Conservation (phyloP, 2,888 invertebrate genomes). For the Tinea trinotella region DNA sequence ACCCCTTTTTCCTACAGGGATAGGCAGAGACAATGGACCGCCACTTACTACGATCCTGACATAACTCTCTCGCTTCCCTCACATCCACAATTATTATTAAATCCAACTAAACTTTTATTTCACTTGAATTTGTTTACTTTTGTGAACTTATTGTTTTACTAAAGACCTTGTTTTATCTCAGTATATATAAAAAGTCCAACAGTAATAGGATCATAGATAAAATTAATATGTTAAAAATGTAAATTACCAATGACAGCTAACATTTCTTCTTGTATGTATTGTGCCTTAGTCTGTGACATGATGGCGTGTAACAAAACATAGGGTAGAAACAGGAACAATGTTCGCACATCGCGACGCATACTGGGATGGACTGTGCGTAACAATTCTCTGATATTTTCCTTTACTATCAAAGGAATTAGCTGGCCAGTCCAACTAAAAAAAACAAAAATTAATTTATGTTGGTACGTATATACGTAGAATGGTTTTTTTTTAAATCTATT, state of each 20-base stretch:
- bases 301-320: constrained; percentile 79
- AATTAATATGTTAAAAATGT: too few relatives aligned
- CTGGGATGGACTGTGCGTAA: constrained; percentile 81
- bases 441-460: background rate
- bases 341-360: constrained; percentile 80
- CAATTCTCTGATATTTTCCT: constrained; percentile 72
- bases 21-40: too few relatives aligned
- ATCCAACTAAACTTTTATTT: too few relatives aligned
- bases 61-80: too few relatives aligned
- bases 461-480: background rate
- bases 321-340: constrained; percentile 81
- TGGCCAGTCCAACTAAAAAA: constrained; percentile 78
- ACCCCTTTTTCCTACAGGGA: too few relatives aligned
- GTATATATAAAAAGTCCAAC: constrained; percentile 3
- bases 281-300: constrained; percentile 59
- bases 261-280: constrained; percentile 57
- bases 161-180: too few relatives aligned
- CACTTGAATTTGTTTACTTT: too few relatives aligned
- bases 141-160: too few relatives aligned
- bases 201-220: background rate
- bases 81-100: too few relatives aligned
- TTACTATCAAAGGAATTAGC: constrained; percentile 75
- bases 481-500: background rate
- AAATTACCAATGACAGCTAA: constrained; percentile 53
- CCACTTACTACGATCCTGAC: too few relatives aligned